These are phyloP conservation scores for Ophioderma brevispina DNA, from an alignment of 35 echinoderm and acorn worm genomes.

Conservation along the genomic window DNA sequence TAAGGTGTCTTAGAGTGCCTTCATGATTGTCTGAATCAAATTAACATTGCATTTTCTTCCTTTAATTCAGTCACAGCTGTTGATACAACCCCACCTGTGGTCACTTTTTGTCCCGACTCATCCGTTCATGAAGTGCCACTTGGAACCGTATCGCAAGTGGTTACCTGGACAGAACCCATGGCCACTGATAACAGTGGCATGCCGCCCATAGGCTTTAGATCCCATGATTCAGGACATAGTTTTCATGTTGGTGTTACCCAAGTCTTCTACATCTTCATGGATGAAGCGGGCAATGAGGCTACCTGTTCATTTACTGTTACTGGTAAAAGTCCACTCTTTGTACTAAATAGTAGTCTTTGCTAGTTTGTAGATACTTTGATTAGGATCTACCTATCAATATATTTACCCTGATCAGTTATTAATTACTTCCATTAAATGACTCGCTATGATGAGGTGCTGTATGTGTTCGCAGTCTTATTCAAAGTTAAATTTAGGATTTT, in stretches of 20 bases:
- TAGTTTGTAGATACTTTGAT: too few species aligned
- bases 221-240: constrained; percentile 31
- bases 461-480: too few species aligned
- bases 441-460: too few species aligned
- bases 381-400: too few species aligned
- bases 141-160: constrained; percentile 2
- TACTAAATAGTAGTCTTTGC: too few species aligned
- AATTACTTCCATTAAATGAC: too few species aligned
- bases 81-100: constrained; percentile 12
- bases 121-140: constrained; percentile 5
- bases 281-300: constrained; percentile 4
- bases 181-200: constrained; percentile 45
- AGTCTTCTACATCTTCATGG: constrained; percentile 55
- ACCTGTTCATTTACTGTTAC: constrained; percentile 45
- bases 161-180: constrained; percentile 62
- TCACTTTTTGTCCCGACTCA: constrained; percentile 4
- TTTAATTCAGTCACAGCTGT: background rate
- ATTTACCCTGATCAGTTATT: too few species aligned
- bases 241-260: constrained; percentile 33
- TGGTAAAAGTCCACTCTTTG: too few species aligned
- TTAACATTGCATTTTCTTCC: too few species aligned
- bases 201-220: background rate
- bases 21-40: too few species aligned
- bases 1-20: too few species aligned
- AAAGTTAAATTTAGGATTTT: too few species aligned